phyloP scores from a whole-genome alignment of 2,797 vertebrate species.

The Epinephelus coioides region DNA sequence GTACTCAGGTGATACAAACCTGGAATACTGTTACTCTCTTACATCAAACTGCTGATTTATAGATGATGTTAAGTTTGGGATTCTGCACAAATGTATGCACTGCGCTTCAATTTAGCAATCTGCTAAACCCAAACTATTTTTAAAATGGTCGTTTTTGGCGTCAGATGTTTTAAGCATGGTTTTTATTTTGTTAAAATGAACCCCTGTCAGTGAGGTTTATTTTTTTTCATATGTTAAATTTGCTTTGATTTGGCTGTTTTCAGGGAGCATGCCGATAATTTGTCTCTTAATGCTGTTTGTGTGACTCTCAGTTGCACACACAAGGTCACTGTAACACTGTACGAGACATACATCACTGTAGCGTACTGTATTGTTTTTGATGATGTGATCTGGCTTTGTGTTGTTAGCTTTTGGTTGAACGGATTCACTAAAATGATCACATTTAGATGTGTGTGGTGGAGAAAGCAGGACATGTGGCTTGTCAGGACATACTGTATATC shows the following conservation, averaged over 20 bases:
- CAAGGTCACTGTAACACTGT: background rate
- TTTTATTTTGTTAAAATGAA: constrained; percentile 10
- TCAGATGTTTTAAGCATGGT: constrained; percentile 24
- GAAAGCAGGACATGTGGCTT: constrained; percentile 1
- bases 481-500: background rate
- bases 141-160: background rate
- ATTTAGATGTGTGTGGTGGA: background rate
- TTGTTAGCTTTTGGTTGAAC: constrained; percentile 28
- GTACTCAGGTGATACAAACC: constrained; percentile 8
- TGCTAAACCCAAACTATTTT: constrained; percentile 16
- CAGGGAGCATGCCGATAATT: constrained; percentile 11
- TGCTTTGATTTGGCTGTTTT: constrained; percentile 30
- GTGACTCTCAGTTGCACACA: constrained; percentile 1
- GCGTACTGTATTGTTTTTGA: background rate
- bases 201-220: constrained; percentile 6
- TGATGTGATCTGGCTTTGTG: constrained; percentile 52
- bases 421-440: constrained; percentile 6
- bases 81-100: constrained; percentile 29
- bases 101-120: background rate
- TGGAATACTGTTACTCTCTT: constrained; percentile 17
- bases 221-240: constrained; percentile 11
- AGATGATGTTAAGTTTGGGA: constrained; percentile 10
- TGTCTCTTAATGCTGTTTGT: constrained; percentile 16
- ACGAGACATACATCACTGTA: constrained; percentile 10
- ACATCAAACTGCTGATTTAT: constrained; percentile 22